phyloP scores from a whole-genome alignment of 2,797 vertebrate species.

The Centroberyx gerrardi region DNA sequence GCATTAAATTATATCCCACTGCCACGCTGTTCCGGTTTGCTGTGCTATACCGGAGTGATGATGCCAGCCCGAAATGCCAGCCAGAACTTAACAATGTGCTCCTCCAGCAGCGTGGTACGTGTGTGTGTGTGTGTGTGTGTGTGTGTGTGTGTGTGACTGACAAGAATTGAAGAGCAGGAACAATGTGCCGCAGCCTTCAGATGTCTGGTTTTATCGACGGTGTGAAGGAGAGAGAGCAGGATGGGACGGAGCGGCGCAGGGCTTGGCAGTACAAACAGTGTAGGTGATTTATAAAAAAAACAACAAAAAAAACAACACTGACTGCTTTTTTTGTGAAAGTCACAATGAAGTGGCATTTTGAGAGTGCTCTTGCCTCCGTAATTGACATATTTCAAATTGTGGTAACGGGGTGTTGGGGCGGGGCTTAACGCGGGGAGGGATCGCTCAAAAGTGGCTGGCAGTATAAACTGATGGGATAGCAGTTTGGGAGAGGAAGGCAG shows the following conservation, averaged over 20 bases:
- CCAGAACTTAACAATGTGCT: constrained; percentile 26
- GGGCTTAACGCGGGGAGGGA: too few relatives aligned
- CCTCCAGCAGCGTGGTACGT: constrained; percentile 7
- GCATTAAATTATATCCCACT: constrained; percentile 45
- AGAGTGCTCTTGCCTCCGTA: neutral
- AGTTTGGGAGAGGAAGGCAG: neutral
- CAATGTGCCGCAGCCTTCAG: neutral
- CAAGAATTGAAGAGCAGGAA: constrained; percentile 2
- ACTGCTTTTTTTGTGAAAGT: neutral
- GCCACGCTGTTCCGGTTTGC: constrained; percentile 30
- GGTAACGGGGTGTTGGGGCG: too few relatives aligned
- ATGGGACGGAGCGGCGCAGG: neutral
- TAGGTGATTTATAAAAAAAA: constrained; percentile 4
- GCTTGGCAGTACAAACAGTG: neutral
- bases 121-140: neutral
- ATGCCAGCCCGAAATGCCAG: constrained; percentile 24
- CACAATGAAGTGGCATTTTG: neutral
- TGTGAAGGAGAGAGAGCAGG: constrained; percentile 4
- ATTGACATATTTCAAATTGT: too few relatives aligned
- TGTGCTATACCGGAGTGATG: constrained; percentile 27
- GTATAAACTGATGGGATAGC: neutral
- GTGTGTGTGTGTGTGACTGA: constrained; percentile 2
- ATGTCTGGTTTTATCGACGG: neutral
- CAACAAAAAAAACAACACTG: neutral
- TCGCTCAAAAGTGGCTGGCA: neutral